Base-by-base conservation (phyloP, 2,113 vertebrate species). In the Kryptolebias marmoratus region DNA sequence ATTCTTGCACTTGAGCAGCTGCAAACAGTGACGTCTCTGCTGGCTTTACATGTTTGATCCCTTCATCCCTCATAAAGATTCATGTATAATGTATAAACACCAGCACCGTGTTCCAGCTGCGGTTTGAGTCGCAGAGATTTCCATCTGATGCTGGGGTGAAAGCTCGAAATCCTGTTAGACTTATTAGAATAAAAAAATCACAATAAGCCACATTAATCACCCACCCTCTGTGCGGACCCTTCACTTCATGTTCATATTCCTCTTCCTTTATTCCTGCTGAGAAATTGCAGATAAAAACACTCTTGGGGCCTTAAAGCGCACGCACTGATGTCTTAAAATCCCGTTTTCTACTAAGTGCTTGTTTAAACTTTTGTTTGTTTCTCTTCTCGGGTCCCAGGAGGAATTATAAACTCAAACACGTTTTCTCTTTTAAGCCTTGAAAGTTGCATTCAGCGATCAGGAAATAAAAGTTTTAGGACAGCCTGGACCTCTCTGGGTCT, bases 41-140 rank as follows among this genome's bases (percentile, higher is more conserved):
- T 71, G 62, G n/a, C 18, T 71, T 68, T 71, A 56, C 47, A 68
- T 48, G 54, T 47, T 55, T 73, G 54, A 69, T 72, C 58, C 36
- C 75, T 75, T 80, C 70, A 80, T 82, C 44, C 56, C 45, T 14
- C 53, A 68, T 12, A 48, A 49, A 16, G 18, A 55, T 5, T 81
- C 50, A 76, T 82, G 55, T 57, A 62, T 73, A 73, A 84, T 84
- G 61, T 48, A 75, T 44, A 61, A 70, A 83, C 30, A 68, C n/a
- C 58, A 53, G 48, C 47, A 31, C 27, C 56, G 36, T 36, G 28
- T 64, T 44, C 0, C 3, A 39, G 54, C 56, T 52, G 68, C n/a
- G 32, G 30, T 53, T 66, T 59, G 59, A 3, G 1, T 53, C 0
- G 2, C 13, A 30, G 31, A 45, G 48, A 22, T 73, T 52, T 32